phyloP scores from a whole-genome alignment of 2,113 vertebrate species.

The Neolamprologus sp. region DNA sequence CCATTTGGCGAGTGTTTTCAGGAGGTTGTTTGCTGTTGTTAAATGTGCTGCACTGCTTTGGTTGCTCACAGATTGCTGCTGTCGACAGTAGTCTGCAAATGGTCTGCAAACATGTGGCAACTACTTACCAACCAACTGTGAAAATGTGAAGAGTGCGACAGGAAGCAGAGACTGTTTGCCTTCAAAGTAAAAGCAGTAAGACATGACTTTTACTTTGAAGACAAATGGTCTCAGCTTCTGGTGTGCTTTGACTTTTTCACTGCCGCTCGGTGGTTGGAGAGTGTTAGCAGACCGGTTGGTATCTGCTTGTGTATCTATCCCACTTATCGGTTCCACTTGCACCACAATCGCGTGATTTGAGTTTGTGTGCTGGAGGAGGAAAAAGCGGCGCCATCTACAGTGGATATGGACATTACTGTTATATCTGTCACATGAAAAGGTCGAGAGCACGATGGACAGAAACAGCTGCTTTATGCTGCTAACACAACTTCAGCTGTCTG shows the following conservation, averaged over 20 bases:
- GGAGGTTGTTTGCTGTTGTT: not conserved
- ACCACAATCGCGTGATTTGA: not conserved
- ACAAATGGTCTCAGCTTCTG: not conserved
- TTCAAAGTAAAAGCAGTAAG: not conserved
- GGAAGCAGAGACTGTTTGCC: not conserved
- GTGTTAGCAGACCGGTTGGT: not conserved
- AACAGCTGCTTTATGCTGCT: not conserved
- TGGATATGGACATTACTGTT: not conserved
- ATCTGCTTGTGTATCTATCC: not conserved
- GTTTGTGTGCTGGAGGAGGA: not conserved
- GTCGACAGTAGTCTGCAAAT: accelerated
- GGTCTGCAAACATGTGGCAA: not conserved
- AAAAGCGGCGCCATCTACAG: not conserved
- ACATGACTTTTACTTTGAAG: not conserved
- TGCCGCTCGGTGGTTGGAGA: not conserved
- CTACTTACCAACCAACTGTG: not conserved
- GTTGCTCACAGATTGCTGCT: not conserved
- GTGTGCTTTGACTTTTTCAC: not conserved
- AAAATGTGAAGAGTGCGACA: not conserved
- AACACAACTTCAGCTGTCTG: accelerated
- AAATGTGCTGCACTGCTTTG: not conserved
- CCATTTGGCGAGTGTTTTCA: not conserved
- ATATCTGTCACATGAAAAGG: accelerated
- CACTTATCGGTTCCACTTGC: not conserved
- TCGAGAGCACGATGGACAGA: not conserved